Evolutionary conservation across 2,888 invertebrate genomes (phyloP), one percentile per base, ranked within the genome.

Genomic region (Elegia similella): DNA sequence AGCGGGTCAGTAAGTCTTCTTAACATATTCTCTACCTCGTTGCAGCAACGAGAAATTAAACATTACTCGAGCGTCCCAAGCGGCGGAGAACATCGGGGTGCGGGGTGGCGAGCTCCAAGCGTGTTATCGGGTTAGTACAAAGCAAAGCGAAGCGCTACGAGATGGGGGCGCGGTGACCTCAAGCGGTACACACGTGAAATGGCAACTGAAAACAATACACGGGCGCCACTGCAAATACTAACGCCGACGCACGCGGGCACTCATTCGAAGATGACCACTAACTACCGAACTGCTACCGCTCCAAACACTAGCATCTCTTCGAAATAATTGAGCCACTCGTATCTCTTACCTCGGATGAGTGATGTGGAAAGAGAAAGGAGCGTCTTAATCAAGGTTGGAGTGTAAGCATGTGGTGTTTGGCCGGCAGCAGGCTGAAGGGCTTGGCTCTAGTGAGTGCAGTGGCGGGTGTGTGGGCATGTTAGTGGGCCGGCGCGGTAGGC

Each of bases 1-100:
- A 89, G 87, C 88, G 88, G 82, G 81, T 88, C 88, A 88, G 88
- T 88, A 81, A 85, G 80, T 86, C 82, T 85, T 80, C 83, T 83
- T 80, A 80, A 86, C 79, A 85, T 80, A 84, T 80, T 82, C 76
- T 80, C 84, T 85, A 86, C 76, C 81, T 82, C 85, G 85, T 82
- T 81, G 79, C 82, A 79, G 82, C 82, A 83, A 85, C 85, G 82
- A 86, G 75, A 84, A 79, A 84, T 76, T 74, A 73, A 75, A 81
- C 76, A 78, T 85, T 82, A 83, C 79, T 81, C 75, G 75, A 78
- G 78, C 79, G 79, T 75, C 78, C 76, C 78, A 79, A 78, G 78
- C 77, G 65, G 74, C 71, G 71, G 71, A 62, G 56, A 66, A 62
- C 63, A 62, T 62, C 64, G 62, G 63, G 64, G 69, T 64, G 72